A percentile compares a stretch with the other conserved stretches of the same genome.
Conservation (phyloP, 2,888 invertebrate species). For the Rhagium mordax region DNA sequence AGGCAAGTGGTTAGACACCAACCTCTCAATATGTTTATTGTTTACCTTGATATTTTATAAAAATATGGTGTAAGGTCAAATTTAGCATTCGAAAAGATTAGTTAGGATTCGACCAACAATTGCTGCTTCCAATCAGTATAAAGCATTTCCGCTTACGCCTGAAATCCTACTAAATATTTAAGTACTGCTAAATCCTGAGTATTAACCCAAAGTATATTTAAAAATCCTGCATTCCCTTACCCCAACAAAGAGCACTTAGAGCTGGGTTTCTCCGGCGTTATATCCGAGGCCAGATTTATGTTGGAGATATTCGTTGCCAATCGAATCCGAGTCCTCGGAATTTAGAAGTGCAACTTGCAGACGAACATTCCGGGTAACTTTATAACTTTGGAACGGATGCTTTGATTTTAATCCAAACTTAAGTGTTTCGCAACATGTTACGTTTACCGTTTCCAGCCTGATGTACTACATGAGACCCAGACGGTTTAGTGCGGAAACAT, state of each 20-base stretch:
- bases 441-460: not conserved
- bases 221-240: no score
- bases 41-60: no score
- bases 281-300: not conserved
- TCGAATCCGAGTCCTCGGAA: not conserved
- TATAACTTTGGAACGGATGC: slow-evolving; percentile 8
- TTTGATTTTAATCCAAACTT: slow-evolving; percentile 12
- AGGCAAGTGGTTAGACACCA: no score
- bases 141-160: no score
- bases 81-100: no score
- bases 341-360: slow-evolving; percentile 11
- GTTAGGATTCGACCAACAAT: no score
- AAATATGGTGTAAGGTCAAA: no score
- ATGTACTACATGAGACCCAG: not conserved
- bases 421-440: not conserved
- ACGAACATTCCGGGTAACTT: slow-evolving; percentile 18
- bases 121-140: no score
- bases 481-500: not conserved
- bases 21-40: no score
- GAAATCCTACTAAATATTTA: no score
- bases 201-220: no score
- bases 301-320: not conserved
- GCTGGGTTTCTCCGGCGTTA: not conserved
- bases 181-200: no score
- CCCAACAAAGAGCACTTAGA: not conserved